Evolutionary conservation across 1,140 invertebrate species (phyloP).

Genomic region (Drosophila guanche): DNA sequence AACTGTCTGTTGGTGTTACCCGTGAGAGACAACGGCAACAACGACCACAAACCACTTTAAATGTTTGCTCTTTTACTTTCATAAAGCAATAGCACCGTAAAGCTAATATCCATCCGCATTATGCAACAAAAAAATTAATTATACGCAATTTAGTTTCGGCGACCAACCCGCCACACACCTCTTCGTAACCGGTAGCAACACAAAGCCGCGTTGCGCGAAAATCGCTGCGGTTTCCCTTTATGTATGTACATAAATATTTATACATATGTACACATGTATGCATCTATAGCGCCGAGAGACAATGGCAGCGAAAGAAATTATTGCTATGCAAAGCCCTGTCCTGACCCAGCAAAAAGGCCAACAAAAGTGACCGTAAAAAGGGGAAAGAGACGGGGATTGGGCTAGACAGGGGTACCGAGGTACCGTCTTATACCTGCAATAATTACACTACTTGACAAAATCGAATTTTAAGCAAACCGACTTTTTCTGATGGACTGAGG

Average conservation of each 20-base stretch:
- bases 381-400: constrained; percentile 7
- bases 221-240: constrained; percentile 62
- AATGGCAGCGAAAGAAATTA: constrained; percentile 47
- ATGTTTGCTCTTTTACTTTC: constrained; percentile 48
- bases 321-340: constrained; percentile 69
- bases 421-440: constrained; percentile 81
- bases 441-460: constrained; percentile 10
- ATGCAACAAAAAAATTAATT: constrained; percentile 81
- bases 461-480: too few species aligned
- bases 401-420: constrained; percentile 26
- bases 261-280: constrained; percentile 1
- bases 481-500: too few species aligned
- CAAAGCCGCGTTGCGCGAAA: constrained; percentile 73
- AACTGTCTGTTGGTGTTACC: constrained; percentile 33
- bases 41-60: constrained; percentile 48
- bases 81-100: constrained; percentile 24
- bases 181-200: constrained; percentile 36
- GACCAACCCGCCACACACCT: constrained; percentile 9
- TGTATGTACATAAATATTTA: constrained; percentile 27
- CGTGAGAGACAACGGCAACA: constrained; percentile 37
- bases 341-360: constrained; percentile 29
- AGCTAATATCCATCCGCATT: constrained; percentile 66
- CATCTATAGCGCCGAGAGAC: constrained; percentile 14
- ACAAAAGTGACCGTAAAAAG: constrained; percentile 40
- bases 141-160: constrained; percentile 74